Conservation (phyloP, 1,140 invertebrate genomes). For the Drosophila nannoptera region DNA sequence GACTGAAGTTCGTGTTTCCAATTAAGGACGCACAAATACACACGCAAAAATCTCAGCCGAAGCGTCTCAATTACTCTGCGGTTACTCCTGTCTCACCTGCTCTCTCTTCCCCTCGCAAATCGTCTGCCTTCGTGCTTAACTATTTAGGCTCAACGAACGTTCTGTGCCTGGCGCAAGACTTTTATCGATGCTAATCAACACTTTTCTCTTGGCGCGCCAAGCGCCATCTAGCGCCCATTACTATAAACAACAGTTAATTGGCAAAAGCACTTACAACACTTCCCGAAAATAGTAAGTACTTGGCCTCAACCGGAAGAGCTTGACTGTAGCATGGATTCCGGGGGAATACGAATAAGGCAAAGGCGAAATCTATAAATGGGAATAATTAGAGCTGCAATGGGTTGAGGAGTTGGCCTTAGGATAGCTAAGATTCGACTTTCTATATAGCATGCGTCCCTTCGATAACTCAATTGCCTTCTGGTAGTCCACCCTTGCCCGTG, state of each 20-base stretch:
- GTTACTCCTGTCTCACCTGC: not conserved
- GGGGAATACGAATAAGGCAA: too few relatives aligned
- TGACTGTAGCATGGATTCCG: too few relatives aligned
- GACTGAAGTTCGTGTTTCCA: slow-evolving; percentile 21
- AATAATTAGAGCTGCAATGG: too few relatives aligned
- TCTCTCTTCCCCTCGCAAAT: not conserved
- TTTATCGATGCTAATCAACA: slow-evolving; percentile 10
- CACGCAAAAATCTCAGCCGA: slow-evolving; percentile 26
- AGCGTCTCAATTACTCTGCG: slow-evolving; percentile 43
- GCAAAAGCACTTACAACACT: not conserved
- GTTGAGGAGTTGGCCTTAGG: too few relatives aligned
- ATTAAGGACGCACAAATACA: slow-evolving; percentile 34
- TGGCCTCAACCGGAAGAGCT: too few relatives aligned
- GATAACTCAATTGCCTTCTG: too few relatives aligned
- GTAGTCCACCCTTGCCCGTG: too few relatives aligned
- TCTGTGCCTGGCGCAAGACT: slow-evolving; percentile 17
- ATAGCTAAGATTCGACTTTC: too few relatives aligned
- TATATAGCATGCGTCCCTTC: too few relatives aligned
- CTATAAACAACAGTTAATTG: slow-evolving; percentile 6
- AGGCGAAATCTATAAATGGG: too few relatives aligned
- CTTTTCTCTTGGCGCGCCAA: not conserved
- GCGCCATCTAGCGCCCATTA: slow-evolving; percentile 1
- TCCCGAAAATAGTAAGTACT: slow-evolving; percentile 12
- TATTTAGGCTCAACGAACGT: slow-evolving; percentile 17
- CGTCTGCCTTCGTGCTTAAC: slow-evolving; percentile 25